Base-by-base conservation (phyloP, 2,113 vertebrate genomes). In the Myiagra hebetior region DNA sequence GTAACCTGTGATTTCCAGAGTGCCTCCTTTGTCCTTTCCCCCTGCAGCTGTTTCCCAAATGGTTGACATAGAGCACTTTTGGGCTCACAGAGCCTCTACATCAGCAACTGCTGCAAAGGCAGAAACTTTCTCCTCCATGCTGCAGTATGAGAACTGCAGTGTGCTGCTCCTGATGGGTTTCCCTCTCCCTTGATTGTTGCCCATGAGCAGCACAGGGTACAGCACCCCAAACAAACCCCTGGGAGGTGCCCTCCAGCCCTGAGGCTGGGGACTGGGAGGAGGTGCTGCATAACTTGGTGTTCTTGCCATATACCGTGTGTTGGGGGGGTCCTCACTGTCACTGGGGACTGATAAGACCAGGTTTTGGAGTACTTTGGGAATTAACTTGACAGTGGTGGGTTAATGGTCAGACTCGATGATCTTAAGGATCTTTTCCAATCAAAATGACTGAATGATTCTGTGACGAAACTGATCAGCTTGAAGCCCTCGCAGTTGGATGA, bases 251-350 rank as follows among this genome's bases (percentile, higher is more conserved):
- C 35, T 14, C 18, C 19, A 17, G 28, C 42, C 33, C 23, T 1
- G 1, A 44, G 20, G 27, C 68, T 65, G 33, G 46, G 56, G 15
- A 6, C 23, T 18, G 56, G 33, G 30, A 85, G 26, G 27, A 60
- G 46, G 10, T 8, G 26, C 27, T 16, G 3, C 52, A 53, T 23
- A 7, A 72, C 35, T 24, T 60, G 0, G 3, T 64, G 22, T 26
- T 85, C 65, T 56, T 56, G 49, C 27, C 42, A 22, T 2, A 1
- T 13, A 13, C 7, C 1, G 1, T 10, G 4, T 59, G 28, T 1
- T 2, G 30, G 15, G 18, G 7, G 15, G 5, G 2, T 22, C 39
- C 35, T 80, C 28, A 3, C 33, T 16, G 4, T 57, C 9, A 0
- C 2, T 42, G 19, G 22, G 21, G 21, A n/a, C 26, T 59, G 46